Evolutionary conservation across 2,797 vertebrate species (phyloP).

Genomic region (Otolemur crassicaudatus): DNA sequence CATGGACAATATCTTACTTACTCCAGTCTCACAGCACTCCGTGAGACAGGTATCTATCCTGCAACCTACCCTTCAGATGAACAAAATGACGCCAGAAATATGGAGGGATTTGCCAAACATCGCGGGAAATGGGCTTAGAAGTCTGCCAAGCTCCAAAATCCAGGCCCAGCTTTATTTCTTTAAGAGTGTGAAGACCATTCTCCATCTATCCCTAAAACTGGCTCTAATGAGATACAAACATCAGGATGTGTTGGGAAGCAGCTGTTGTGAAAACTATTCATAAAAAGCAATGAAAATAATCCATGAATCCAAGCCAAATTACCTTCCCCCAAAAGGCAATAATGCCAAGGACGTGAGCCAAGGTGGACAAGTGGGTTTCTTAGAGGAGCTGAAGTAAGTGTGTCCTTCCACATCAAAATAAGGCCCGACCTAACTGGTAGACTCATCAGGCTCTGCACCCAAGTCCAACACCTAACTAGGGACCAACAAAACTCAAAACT

Average conservation of each 20-base stretch:
- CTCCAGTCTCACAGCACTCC: not conserved
- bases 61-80: not conserved
- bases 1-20: not conserved
- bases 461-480: not conserved
- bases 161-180: not conserved
- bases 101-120: not conserved
- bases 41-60: not conserved
- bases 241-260: constrained; percentile 67
- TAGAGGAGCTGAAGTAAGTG: not conserved
- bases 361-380: constrained; percentile 28
- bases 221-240: constrained; percentile 40
- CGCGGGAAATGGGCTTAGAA: not conserved
- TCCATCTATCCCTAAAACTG: constrained; percentile 2
- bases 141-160: not conserved
- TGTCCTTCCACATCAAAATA: not conserved
- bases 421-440: not conserved
- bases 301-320: constrained; percentile 43
- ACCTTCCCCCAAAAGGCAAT: not conserved
- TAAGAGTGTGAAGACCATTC: not conserved
- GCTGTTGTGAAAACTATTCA: not conserved
- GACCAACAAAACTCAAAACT: not conserved
- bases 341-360: constrained; percentile 27
- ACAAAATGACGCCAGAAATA: not conserved
- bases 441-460: not conserved
- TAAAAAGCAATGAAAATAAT: constrained; percentile 24